Base-by-base conservation (phyloP, 2,888 invertebrate genomes). In the Synergus japonicus region DNA sequence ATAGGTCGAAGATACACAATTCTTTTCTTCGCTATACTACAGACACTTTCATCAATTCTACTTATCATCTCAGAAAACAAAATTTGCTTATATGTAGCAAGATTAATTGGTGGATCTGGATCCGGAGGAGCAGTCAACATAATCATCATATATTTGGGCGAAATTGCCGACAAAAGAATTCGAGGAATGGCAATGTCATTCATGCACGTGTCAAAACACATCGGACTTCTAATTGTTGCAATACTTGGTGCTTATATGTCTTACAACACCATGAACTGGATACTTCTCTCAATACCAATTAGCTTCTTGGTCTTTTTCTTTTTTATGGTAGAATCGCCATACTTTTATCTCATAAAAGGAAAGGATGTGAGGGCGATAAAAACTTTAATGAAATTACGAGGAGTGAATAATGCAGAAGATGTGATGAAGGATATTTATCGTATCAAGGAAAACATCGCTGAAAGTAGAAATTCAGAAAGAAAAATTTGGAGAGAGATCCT, bases 291-390 rank as follows among this genome's bases (percentile, higher is more conserved):
- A 0, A 92, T 94, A 78, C 94, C 95, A 0, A 91, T 94, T 46
- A 85, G 94, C 1, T 94, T 94, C 86, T 92, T 95, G 15, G 89
- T 94, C 0, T 93, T 93, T 1, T 94, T 95, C 88, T 92, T 93
- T 69, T 93, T 94, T 63, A 94, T 95, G 93, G 95, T 95, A 0
- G 96, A 96, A 89, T 94, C 95, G 2, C 96, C 96, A 0, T 94
- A 95, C 85, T 94, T 93, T 87, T 93, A 93, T 88, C 92, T 94
- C 37, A 93, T 94, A 76, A 93, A 93, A 13, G 92, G 93, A 44
- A 91, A 92, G 10, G 93, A 94, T 58, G 91, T 93, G 79, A 93
- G 92, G 15, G 95, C 95, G 0, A 93, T 94, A 79, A 87, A 91
- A 64, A 93, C 94, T 0, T 89, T 96, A 76, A 93, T 93, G 85